phyloP scores from a whole-genome alignment of 1,140 invertebrate species.

The Lepidurus couesii region DNA sequence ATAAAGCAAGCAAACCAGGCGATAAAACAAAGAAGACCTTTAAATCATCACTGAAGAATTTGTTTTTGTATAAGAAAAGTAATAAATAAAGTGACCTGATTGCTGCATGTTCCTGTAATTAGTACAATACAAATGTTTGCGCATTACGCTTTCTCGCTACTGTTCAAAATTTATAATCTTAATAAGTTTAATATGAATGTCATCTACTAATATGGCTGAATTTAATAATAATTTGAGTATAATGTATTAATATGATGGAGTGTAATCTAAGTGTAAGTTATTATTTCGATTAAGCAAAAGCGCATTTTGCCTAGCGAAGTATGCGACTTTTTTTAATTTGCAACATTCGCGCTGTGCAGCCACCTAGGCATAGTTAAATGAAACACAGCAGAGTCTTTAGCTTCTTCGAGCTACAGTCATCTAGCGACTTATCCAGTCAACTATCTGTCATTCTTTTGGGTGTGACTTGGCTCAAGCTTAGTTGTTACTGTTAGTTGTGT shows the following conservation, averaged over 20 bases:
- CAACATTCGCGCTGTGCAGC: background rate
- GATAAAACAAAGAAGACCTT: background rate
- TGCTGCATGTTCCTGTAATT: background rate
- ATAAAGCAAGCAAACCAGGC: background rate
- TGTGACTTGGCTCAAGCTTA: conserved; percentile 12
- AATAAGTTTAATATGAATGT: too few species aligned
- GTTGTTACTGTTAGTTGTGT: conserved; percentile 7
- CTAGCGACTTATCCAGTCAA: background rate
- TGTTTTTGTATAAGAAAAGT: conserved; percentile 7
- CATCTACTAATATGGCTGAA: too few species aligned
- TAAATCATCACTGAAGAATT: background rate
- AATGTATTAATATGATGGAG: too few species aligned
- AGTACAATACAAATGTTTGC: background rate
- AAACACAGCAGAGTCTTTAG: background rate
- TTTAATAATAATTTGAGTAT: too few species aligned
- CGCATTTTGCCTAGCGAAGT: too few species aligned
- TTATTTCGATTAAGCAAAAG: too few species aligned
- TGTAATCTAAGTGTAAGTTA: too few species aligned
- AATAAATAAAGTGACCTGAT: background rate
- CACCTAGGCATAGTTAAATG: background rate
- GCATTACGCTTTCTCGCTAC: background rate
- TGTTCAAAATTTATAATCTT: background rate
- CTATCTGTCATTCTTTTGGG: conserved; percentile 10
- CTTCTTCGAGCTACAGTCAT: background rate
- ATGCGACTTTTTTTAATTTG: background rate